Evolutionary conservation across 2,888 invertebrate genomes (phyloP).

Genomic region (Idaea biselata): DNA sequence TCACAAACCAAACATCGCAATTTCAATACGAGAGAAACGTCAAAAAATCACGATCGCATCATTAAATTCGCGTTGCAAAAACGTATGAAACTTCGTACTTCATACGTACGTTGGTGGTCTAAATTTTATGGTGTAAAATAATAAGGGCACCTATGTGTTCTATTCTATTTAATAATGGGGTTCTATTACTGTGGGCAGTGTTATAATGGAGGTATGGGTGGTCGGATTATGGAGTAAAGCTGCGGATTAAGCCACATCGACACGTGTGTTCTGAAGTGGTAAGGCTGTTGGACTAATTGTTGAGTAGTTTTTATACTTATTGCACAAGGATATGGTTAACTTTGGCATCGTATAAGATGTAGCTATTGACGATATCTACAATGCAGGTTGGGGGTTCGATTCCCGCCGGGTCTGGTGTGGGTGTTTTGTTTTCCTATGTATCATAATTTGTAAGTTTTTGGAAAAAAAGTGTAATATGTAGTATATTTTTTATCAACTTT

Average conservation of each 20-base stretch:
- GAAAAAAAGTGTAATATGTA: no score
- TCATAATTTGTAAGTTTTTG: no score
- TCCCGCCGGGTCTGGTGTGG: no score
- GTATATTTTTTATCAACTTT: conserved; percentile 4
- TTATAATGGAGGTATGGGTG: conserved; percentile 68
- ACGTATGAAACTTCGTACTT: conserved; percentile 31
- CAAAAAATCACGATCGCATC: conserved; percentile 74
- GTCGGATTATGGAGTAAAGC: conserved; percentile 73
- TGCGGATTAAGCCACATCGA: conserved; percentile 72
- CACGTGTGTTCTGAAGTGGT: conserved; percentile 73
- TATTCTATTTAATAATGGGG: conserved; percentile 73
- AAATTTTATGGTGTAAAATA: conserved; percentile 70
- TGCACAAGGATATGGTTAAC: neutral
- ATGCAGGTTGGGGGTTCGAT: no score
- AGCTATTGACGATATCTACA: no score
- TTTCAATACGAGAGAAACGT: conserved; percentile 52
- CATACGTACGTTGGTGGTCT: conserved; percentile 66
- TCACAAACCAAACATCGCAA: conserved; percentile 33
- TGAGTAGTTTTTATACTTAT: conserved; percentile 12
- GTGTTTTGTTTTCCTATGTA: no score
- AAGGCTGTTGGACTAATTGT: conserved; percentile 56
- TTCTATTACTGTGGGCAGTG: conserved; percentile 66
- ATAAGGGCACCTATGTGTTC: conserved; percentile 67
- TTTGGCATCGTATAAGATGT: neutral
- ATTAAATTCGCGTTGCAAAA: conserved; percentile 68